Percentiles rank a stretch among this genome's conserved stretches.
phyloP scores from a whole-genome alignment of 2,113 vertebrate genomes.

The Zingel zingel region DNA sequence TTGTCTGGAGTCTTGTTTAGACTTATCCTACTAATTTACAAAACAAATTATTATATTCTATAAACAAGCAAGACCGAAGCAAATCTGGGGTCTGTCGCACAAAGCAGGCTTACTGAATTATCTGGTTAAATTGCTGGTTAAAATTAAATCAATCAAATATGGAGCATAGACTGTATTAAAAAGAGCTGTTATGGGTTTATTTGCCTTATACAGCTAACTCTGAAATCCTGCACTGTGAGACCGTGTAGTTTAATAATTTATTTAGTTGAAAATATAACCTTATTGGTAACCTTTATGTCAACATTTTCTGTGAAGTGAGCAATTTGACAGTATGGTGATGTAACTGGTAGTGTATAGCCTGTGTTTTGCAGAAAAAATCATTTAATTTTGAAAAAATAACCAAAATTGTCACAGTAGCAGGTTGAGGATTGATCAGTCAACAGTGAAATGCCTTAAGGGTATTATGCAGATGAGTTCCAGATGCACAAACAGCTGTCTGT shows the following conservation, averaged over 20 bases:
- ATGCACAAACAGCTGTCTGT: slow-evolving; percentile 49
- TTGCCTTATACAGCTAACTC: background rate
- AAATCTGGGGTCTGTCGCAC: background rate
- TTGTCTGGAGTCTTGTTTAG: background rate
- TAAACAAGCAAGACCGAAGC: background rate
- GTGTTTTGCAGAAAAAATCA: background rate
- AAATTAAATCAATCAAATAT: background rate
- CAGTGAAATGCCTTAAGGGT: slow-evolving; percentile 27
- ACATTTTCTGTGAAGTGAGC: background rate
- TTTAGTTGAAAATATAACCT: background rate
- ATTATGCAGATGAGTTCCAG: slow-evolving; percentile 53
- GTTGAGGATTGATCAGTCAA: slow-evolving; percentile 15
- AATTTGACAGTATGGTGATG: background rate
- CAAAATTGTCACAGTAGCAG: background rate
- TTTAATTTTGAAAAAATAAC: background rate
- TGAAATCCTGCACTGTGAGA: background rate
- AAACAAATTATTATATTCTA: background rate
- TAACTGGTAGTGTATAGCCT: background rate
- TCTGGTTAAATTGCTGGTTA: background rate
- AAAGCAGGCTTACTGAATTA: background rate
- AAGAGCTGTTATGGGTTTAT: background rate
- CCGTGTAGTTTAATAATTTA: no score
- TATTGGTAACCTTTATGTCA: background rate
- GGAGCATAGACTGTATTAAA: no score
- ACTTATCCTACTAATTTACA: background rate